phyloP scores from a whole-genome alignment of 2,888 invertebrate genomes.

The Dioctria linearis region DNA sequence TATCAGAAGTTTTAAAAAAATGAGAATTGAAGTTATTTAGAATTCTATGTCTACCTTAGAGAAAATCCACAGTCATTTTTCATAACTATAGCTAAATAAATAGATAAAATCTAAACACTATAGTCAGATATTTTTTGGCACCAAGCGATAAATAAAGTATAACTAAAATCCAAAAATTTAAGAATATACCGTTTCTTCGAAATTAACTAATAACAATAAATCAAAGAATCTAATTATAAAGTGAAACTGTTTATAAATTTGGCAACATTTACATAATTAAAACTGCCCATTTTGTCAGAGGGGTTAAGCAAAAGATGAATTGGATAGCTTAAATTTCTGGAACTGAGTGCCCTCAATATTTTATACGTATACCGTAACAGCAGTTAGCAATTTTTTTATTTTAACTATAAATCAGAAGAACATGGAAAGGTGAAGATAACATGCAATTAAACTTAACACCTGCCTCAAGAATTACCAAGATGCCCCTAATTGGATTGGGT shows the following conservation, averaged over 20 bases:
- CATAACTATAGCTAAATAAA: no score
- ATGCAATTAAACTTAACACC: slow-evolving; percentile 20
- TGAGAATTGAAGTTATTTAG: no score
- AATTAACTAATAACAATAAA: no score
- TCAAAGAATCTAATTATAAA: background rate
- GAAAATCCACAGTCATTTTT: no score
- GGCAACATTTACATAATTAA: background rate
- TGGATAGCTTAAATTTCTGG: background rate
- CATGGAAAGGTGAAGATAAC: slow-evolving; percentile 11
- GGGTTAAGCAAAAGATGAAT: background rate
- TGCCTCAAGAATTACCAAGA: background rate
- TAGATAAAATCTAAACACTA: no score
- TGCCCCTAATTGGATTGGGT: background rate
- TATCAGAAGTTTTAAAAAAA: no score
- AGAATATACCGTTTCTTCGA: no score
- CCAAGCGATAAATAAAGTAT: no score
- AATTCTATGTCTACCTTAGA: no score
- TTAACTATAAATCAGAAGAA: background rate
- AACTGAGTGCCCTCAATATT: background rate
- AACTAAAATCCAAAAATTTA: no score
- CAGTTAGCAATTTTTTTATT: background rate
- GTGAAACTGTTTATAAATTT: background rate
- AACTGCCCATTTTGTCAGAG: background rate
- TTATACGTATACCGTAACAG: background rate
- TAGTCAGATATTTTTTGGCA: no score